Conservation (phyloP, 2,113 vertebrate genomes). For the Hucho hucho region DNA sequence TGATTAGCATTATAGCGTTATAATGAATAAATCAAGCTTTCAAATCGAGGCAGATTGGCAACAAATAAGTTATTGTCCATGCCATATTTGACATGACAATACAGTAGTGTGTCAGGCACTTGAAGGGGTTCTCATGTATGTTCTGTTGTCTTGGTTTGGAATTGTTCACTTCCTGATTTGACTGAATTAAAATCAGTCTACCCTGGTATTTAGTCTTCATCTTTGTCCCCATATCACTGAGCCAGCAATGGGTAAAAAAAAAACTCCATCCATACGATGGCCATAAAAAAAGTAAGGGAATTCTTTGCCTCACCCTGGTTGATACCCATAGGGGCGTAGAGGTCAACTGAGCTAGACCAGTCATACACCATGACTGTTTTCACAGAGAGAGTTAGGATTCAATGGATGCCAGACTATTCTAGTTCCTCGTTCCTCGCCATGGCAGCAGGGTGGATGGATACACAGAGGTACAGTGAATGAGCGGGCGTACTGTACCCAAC, state of each 20-base stretch:
- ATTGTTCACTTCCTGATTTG: no score
- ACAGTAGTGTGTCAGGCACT: background rate
- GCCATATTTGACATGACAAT: no score
- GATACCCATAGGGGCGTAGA: background rate
- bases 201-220: no score
- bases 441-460: background rate
- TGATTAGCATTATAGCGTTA: no score
- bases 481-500: constrained; percentile 14
- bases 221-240: background rate
- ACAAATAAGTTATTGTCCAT: no score
- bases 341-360: background rate
- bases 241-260: background rate
- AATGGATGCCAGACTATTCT: constrained; percentile 8
- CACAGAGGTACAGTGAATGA: constrained; percentile 15
- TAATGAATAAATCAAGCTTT: background rate
- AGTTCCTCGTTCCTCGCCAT: constrained; percentile 1
- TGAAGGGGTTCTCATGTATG: background rate
- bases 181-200: no score
- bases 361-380: background rate
- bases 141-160: no score
- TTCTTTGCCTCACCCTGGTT: background rate
- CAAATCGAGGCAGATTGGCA: background rate
- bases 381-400: background rate
- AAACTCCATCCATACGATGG: background rate
- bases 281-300: background rate